Percentiles rank a stretch among this genome's conserved stretches.
These are phyloP conservation scores for Philereme vetulata DNA, from an alignment of 2,888 invertebrate species.

Conservation along the genomic window DNA sequence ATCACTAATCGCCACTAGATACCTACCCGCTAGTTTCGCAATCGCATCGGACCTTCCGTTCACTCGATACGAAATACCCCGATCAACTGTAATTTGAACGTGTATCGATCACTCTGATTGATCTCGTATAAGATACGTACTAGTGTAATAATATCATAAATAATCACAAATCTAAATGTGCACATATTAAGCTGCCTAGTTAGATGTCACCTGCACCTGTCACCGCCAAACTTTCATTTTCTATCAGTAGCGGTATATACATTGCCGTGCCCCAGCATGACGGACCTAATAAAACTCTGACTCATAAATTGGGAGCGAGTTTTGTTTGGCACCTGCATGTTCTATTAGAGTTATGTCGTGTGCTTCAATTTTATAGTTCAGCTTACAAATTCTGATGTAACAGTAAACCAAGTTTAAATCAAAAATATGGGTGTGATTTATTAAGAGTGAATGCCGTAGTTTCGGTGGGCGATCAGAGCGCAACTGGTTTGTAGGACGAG, in stretches of 20 bases:
- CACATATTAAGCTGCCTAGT: neutral
- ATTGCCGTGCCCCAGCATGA: conserved; percentile 20
- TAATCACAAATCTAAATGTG: too few species aligned
- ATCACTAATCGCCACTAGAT: conserved; percentile 78
- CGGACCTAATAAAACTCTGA: conserved; percentile 30
- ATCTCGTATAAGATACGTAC: conserved; percentile 26
- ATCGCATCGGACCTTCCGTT: conserved; percentile 71
- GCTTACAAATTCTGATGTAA: conserved; percentile 2
- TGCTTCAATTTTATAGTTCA: neutral
- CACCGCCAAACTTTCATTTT: conserved; percentile 34
- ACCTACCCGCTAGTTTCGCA: conserved; percentile 73
- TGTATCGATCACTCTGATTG: conserved; percentile 53
- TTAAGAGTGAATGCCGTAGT: conserved; percentile 35
- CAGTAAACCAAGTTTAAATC: conserved; percentile 7
- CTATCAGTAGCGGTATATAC: conserved; percentile 28
- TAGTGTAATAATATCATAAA: too few species aligned
- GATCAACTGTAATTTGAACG: conserved; percentile 61
- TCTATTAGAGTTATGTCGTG: conserved; percentile 1
- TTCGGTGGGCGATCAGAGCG: conserved; percentile 48
- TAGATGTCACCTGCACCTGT: conserved; percentile 15
- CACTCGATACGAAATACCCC: conserved; percentile 70
- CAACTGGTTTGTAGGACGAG: conserved; percentile 59
- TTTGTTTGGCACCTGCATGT: conserved; percentile 28
- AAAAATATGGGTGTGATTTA: conserved; percentile 24
- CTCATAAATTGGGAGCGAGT: conserved; percentile 31